A percentile compares a stretch with the other conserved stretches of the same genome.
phyloP scores from a whole-genome alignment of 2,888 invertebrate genomes.

The Thelaira solivaga region DNA sequence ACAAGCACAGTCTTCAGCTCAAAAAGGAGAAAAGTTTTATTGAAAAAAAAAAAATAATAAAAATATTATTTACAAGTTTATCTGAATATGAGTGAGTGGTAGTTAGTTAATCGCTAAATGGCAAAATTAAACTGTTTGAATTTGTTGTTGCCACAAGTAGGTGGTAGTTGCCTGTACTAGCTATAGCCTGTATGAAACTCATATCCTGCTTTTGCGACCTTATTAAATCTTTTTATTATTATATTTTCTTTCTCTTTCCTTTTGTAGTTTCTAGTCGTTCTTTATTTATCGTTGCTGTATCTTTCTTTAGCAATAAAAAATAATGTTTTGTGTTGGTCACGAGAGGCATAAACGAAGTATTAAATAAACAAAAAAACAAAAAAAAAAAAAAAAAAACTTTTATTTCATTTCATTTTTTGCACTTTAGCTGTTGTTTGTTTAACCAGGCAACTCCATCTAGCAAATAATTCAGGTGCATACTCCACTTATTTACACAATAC shows the following conservation, averaged over 20 bases:
- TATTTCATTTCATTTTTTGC: slow-evolving; percentile 1
- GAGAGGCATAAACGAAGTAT: not conserved
- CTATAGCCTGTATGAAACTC: not conserved
- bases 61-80: not conserved
- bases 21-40: not conserved
- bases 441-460: slow-evolving; percentile 16
- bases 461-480: slow-evolving; percentile 7
- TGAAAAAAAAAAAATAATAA: not conserved
- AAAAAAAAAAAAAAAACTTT: slow-evolving; percentile 27
- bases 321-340: not conserved
- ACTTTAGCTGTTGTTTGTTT: slow-evolving; percentile 32
- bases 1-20: not conserved
- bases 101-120: not conserved
- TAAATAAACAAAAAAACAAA: not conserved
- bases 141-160: not conserved
- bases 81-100: not conserved
- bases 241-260: not conserved
- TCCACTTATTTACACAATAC: not conserved
- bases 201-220: slow-evolving; percentile 23
- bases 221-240: slow-evolving; percentile 37
- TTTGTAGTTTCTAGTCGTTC: slow-evolving; percentile 1
- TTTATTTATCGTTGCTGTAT: not conserved
- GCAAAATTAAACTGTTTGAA: not conserved
- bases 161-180: slow-evolving; percentile 8
- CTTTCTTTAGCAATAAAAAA: not conserved